Conservation (phyloP, 2,113 vertebrate species). For the Misgurnus anguillicaudatus region DNA sequence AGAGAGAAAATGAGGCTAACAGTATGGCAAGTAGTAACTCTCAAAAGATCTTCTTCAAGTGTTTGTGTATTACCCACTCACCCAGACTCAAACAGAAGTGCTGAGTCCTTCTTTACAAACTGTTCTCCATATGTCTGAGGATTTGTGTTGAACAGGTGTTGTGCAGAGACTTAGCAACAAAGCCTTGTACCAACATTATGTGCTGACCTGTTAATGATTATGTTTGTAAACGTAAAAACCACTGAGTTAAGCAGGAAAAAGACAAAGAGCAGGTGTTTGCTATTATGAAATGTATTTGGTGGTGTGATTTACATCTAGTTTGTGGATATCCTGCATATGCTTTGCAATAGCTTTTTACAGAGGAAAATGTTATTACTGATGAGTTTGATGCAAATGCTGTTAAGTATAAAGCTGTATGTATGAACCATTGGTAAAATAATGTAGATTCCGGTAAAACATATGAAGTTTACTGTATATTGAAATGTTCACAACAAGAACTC, state of each 20-base stretch:
- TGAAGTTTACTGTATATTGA: too few species aligned
- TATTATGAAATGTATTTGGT: neutral
- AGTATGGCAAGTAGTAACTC: too few species aligned
- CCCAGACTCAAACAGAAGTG: neutral
- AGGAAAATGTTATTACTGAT: neutral
- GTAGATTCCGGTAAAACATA: too few species aligned
- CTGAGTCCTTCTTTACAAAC: slow-evolving; percentile 40
- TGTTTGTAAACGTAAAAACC: neutral
- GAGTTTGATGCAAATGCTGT: neutral
- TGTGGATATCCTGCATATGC: neutral
- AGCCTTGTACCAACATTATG: neutral
- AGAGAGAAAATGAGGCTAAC: neutral
- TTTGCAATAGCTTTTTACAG: neutral
- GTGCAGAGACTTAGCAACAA: slow-evolving; percentile 37
- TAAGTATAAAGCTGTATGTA: too few species aligned
- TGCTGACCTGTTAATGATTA: neutral
- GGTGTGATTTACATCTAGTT: neutral
- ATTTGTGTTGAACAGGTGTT: slow-evolving; percentile 50
- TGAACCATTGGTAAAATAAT: too few species aligned
- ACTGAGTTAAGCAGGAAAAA: neutral
- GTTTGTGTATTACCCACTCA: neutral
- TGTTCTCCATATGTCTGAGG: slow-evolving; percentile 39
- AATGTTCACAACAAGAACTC: too few species aligned
- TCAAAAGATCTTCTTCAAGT: neutral
- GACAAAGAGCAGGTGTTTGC: neutral